Percentiles rank a stretch among this genome's conserved stretches.
phyloP scores from a whole-genome alignment of 1,140 invertebrate species.

The Frieseomelitta varia region DNA sequence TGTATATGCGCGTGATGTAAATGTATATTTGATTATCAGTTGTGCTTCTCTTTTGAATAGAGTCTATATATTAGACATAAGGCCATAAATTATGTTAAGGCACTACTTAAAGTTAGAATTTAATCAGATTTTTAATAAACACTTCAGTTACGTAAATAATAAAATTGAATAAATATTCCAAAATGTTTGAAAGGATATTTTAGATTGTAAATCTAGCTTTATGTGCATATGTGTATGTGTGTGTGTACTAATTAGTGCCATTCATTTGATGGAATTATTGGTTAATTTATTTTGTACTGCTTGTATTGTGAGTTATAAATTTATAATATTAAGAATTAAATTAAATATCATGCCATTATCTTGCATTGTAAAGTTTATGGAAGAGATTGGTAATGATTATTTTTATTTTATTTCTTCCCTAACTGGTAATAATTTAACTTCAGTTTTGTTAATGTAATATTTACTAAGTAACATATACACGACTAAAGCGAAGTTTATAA shows the following conservation, averaged over 20 bases:
- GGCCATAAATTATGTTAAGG: conserved; percentile 60
- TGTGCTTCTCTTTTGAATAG: conserved; percentile 38
- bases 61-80: conserved; percentile 34
- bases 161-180: not conserved
- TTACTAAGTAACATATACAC: conserved; percentile 22
- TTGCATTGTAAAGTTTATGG: conserved; percentile 32
- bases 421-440: not conserved
- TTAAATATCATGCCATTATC: conserved; percentile 47
- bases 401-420: not conserved
- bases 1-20: not conserved
- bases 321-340: not conserved
- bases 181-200: conserved; percentile 27
- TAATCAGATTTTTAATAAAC: conserved; percentile 49
- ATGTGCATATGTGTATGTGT: not conserved
- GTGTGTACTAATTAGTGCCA: conserved; percentile 55
- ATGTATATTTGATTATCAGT: conserved; percentile 43
- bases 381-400: conserved; percentile 21
- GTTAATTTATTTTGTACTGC: conserved; percentile 34
- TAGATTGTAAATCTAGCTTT: conserved; percentile 51
- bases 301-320: not conserved
- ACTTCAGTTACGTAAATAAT: conserved; percentile 1
- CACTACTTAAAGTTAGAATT: conserved; percentile 53
- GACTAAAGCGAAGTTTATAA: conserved; percentile 56
- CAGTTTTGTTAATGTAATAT: conserved; percentile 18
- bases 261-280: conserved; percentile 21